Conservation (phyloP, 2,888 invertebrate genomes). For the Acleris holmiana region DNA sequence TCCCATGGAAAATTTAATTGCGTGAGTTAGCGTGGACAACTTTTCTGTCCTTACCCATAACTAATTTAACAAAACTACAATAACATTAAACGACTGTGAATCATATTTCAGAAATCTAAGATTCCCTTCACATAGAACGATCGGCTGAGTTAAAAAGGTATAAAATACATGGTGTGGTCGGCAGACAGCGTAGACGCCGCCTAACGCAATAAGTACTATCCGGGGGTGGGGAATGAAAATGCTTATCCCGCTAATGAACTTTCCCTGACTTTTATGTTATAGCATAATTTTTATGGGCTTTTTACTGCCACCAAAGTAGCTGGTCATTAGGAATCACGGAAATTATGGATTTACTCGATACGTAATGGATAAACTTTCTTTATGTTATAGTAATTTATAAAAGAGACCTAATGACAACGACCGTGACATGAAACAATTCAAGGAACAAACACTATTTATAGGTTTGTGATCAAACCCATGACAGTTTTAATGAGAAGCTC, state of each 20-base stretch:
- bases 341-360: slow-evolving; percentile 53
- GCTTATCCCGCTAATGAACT: slow-evolving; percentile 66
- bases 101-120: slow-evolving; percentile 7
- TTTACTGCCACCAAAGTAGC: slow-evolving; percentile 61
- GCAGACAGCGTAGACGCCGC: slow-evolving; percentile 45
- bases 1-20: too few relatives aligned
- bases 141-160: slow-evolving; percentile 15
- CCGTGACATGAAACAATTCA: not conserved
- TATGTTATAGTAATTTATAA: slow-evolving; percentile 31
- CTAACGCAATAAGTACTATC: slow-evolving; percentile 57
- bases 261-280: slow-evolving; percentile 60
- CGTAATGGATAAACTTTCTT: slow-evolving; percentile 8
- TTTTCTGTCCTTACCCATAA: too few relatives aligned
- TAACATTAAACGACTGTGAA: slow-evolving; percentile 1
- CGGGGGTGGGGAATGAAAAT: slow-evolving; percentile 56
- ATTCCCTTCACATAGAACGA: slow-evolving; percentile 14
- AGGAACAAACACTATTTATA: not conserved
- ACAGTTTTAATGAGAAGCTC: too few relatives aligned
- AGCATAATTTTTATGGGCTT: slow-evolving; percentile 60
- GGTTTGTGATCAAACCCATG: too few relatives aligned
- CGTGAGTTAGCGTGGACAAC: too few relatives aligned
- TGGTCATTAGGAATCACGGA: slow-evolving; percentile 55
- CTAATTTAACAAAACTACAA: not conserved
- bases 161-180: slow-evolving; percentile 5
- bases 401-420: slow-evolving; percentile 37